Base-by-base conservation (phyloP, 2,888 invertebrate genomes). In the Brachycybe producta region DNA sequence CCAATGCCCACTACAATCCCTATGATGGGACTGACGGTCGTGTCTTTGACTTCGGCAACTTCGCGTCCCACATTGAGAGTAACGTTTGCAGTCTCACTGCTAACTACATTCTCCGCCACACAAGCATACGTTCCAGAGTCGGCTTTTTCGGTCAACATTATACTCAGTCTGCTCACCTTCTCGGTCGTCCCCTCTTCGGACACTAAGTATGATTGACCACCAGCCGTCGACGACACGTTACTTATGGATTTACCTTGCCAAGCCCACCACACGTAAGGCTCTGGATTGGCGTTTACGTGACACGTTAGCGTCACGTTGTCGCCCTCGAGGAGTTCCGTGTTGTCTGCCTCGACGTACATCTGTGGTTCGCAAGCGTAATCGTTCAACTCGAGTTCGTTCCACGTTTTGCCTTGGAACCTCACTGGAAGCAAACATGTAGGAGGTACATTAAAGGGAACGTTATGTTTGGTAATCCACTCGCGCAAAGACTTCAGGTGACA, bases 301-400 rank as follows among this genome's bases (percentile, higher is more conserved):
- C 91, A 91, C 3, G 78, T 74, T 45, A 91, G 76, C 8, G 87
- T 86, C 8, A 85, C 84, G 65, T 91, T 91, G 60, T 84, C 82
- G 0, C 86, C 87, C 54, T 82, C 78, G 3, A 76, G 75, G 0
- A 84, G 82, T 63, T 84, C 82, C 32, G 86, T 78, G 73, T 73
- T 24, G 52, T 43, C 17, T 5, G 80, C 60, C 82, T 67, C 60
- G 84, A 80, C 51, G 11, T 61, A 63, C 55, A 86, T 80, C 63
- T 84, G 81, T 24, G 87, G 87, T 54, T 80, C 79, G 64, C 88
- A 88, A 2, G 87, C 87, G 63, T 86, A 86, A 62, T 87, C 85
- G 59, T 85, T 83, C 43, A 84, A 75, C 39, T 77, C 73, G 52
- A 87, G 67, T 55, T 86, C 85, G 5, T 78, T 75, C 68, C 88